These are phyloP conservation scores for Anas platyrhynchos DNA, from an alignment of 2,113 vertebrate species.

Conservation along the genomic window DNA sequence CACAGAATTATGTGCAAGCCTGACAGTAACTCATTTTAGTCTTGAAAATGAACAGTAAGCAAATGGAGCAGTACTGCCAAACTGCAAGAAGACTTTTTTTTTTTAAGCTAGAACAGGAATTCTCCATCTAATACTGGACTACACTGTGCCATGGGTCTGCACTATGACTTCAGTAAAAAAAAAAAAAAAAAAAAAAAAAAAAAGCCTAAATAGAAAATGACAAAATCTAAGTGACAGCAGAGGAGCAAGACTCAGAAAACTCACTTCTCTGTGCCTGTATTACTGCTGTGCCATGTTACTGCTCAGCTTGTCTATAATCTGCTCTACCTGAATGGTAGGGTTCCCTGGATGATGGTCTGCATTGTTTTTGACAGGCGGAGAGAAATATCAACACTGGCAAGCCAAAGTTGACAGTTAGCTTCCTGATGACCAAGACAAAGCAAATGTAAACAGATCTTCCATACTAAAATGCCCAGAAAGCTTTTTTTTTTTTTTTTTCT, in stretches of 20 bases:
- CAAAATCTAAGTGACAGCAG: neutral
- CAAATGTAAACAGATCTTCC: neutral
- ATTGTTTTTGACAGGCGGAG: neutral
- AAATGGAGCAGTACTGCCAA: neutral
- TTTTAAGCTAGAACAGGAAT: neutral
- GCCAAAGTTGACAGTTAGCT: neutral
- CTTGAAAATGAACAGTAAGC: neutral
- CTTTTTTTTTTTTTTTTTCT: neutral
- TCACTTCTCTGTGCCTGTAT: neutral
- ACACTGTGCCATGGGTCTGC: rapidly evolving
- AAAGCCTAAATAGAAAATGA: neutral
- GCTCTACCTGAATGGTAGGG: neutral
- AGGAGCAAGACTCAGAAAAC: neutral
- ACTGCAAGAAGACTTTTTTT: neutral
- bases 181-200: neutral
- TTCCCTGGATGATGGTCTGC: neutral
- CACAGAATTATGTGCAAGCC: neutral
- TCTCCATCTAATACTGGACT: neutral
- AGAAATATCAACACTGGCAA: neutral
- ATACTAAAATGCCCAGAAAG: neutral
- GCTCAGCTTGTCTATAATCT: neutral
- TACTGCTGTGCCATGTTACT: neutral
- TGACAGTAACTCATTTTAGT: neutral
- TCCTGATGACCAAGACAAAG: rapidly evolving
- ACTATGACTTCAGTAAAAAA: neutral